Percentiles rank a stretch among this genome's conserved stretches.
Evolutionary conservation across 2,888 invertebrate species (phyloP).

Genomic region (Nineta flava): DNA sequence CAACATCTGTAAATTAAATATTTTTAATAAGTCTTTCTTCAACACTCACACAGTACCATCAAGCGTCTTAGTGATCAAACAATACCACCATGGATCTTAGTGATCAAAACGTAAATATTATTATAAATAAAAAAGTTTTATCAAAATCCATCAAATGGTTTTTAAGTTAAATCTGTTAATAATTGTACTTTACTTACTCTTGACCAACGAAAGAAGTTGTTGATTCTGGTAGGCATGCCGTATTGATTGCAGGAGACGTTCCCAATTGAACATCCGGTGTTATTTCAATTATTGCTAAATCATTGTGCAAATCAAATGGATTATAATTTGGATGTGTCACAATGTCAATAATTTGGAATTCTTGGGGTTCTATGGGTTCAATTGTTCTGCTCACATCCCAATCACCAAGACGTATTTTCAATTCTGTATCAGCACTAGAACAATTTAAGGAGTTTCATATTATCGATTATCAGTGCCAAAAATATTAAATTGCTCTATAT

Average conservation of each 20-base stretch:
- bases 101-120: background rate
- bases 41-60: no score
- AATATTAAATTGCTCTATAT: no score
- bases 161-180: no score
- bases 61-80: no score
- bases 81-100: background rate
- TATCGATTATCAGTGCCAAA: no score
- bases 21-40: no score
- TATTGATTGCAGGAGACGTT: conserved; percentile 34
- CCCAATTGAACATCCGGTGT: conserved; percentile 37
- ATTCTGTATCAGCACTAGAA: background rate
- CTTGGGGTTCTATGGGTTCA: conserved; percentile 49
- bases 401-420: conserved; percentile 37
- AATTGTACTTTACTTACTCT: conserved; percentile 24
- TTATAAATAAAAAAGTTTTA: background rate
- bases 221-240: conserved; percentile 40
- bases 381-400: conserved; percentile 50
- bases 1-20: conserved; percentile 37
- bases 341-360: conserved; percentile 32
- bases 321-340: conserved; percentile 45
- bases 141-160: no score
- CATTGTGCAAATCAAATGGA: conserved; percentile 55
- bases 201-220: conserved; percentile 31
- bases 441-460: no score
- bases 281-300: conserved; percentile 66